Base-by-base conservation (phyloP, 2,888 invertebrate species). In the Salpingus planirostris region DNA sequence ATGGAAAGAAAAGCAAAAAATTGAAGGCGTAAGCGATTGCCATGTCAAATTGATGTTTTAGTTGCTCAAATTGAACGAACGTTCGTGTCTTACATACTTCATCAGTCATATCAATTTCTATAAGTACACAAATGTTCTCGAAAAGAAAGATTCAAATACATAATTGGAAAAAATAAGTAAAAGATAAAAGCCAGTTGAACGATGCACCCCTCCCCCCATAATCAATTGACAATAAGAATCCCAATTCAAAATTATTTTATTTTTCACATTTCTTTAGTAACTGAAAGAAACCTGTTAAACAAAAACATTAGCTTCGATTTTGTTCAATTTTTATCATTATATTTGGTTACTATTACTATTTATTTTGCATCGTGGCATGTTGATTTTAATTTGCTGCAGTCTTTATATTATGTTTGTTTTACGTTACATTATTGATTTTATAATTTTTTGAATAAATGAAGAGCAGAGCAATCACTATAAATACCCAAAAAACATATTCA, bases 331-430 rank as follows among this genome's bases (percentile, higher is more conserved):
- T 52, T 45, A 27, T 46, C 13, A 31, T 45, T 48, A 40, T 43
- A 43, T 50, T 43, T 47, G 21, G 5, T 18, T 18, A 18, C 18
- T 5, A 18, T 42, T 30, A 29, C n/a, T 30, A 42, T 40, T 50
- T 48, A 46, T 52, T 60, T 56, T 59, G 62, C 62, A 62, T 62
- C 60, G 57, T 60, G 61, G 64, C 64, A 64, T 64, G 63, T 51
- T 46, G 43, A 44, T 43, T 50, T 51, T 50, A 33, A 43, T 52
- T 55, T 54, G 51, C 56, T 56, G 43, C 23, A 28, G 13, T 27
- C 45, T 50, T 50, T 46, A 41, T 46, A 6, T 23, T 10, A 8
- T 4, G 10, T 54, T 49, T 44, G 40, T 47, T 53, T 52, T 54
- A 44, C 50, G 50, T 53, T n/a, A n/a, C n/a, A n/a, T n/a, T n/a